A percentile compares a stretch with the other conserved stretches of the same genome.
Conservation (phyloP, 2,113 vertebrate species). For the Osmerus mordax region DNA sequence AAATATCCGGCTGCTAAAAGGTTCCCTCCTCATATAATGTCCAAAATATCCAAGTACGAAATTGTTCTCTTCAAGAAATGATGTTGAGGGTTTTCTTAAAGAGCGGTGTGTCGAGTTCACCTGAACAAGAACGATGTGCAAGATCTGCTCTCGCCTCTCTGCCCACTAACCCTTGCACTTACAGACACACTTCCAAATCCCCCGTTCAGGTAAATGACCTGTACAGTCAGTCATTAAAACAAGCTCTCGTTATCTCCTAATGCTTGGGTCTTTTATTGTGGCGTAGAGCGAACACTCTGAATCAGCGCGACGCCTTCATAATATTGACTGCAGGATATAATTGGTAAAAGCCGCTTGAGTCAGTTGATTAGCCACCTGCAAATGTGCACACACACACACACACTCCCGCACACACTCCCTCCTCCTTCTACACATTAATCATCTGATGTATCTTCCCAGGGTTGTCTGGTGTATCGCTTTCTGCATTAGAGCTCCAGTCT, state of each 20-base stretch:
- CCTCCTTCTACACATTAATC: constrained; percentile 33
- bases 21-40: too few relatives aligned
- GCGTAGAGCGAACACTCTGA: background rate
- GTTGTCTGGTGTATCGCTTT: background rate
- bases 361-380: background rate
- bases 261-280: background rate
- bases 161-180: too few relatives aligned
- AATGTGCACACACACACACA: background rate
- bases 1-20: too few relatives aligned
- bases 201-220: too few relatives aligned
- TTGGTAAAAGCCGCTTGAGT: background rate
- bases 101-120: too few relatives aligned
- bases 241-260: background rate
- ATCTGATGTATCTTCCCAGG: constrained; percentile 29
- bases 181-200: too few relatives aligned
- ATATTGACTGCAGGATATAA: constrained; percentile 20
- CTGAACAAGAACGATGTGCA: too few relatives aligned
- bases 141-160: too few relatives aligned
- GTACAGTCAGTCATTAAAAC: background rate
- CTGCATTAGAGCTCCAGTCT: constrained; percentile 7
- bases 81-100: too few relatives aligned
- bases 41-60: too few relatives aligned
- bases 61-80: too few relatives aligned
- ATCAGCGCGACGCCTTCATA: constrained; percentile 12
- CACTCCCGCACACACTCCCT: constrained; percentile 1